Conservation (phyloP, 1,140 invertebrate species). For the Pachypsylla venusta region DNA sequence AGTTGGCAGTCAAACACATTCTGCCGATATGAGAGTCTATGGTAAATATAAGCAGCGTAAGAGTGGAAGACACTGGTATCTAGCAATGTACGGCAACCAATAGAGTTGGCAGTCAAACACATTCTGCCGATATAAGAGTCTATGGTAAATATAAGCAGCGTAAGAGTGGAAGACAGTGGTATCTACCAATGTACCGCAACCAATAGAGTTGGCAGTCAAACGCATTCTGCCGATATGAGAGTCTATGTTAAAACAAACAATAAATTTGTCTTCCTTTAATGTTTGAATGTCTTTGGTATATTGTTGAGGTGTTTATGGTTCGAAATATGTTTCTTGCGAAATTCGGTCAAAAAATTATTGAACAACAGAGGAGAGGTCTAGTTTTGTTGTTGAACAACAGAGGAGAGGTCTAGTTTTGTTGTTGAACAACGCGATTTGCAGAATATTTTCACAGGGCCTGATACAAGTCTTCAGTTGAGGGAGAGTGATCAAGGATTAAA, state of each 20-base stretch:
- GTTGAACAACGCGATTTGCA: too few species aligned
- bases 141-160: slow-evolving; percentile 41
- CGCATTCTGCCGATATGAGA: slow-evolving; percentile 46
- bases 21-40: slow-evolving; percentile 34
- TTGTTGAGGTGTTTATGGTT: too few species aligned
- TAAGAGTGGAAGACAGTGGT: slow-evolving; percentile 38
- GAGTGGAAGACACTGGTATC: slow-evolving; percentile 38
- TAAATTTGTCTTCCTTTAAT: too few species aligned
- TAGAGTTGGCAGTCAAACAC: slow-evolving; percentile 34
- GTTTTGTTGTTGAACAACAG: too few species aligned
- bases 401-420: too few species aligned
- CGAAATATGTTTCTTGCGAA: too few species aligned
- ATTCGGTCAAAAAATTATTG: too few species aligned
- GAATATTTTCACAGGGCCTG: too few species aligned
- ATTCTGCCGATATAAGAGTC: slow-evolving; percentile 48
- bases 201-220: slow-evolving; percentile 36
- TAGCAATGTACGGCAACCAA: slow-evolving; percentile 40
- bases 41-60: slow-evolving; percentile 35
- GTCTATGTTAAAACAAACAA: slow-evolving; percentile 51
- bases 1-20: slow-evolving; percentile 33
- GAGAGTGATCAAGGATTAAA: too few species aligned
- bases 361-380: too few species aligned
- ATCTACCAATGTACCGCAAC: slow-evolving; percentile 37
- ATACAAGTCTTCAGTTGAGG: too few species aligned
- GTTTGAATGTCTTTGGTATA: too few species aligned